Percentiles rank a stretch among this genome's conserved stretches.
Evolutionary conservation across 2,888 invertebrate species (phyloP).

Genomic region (Cephus pygmeus): DNA sequence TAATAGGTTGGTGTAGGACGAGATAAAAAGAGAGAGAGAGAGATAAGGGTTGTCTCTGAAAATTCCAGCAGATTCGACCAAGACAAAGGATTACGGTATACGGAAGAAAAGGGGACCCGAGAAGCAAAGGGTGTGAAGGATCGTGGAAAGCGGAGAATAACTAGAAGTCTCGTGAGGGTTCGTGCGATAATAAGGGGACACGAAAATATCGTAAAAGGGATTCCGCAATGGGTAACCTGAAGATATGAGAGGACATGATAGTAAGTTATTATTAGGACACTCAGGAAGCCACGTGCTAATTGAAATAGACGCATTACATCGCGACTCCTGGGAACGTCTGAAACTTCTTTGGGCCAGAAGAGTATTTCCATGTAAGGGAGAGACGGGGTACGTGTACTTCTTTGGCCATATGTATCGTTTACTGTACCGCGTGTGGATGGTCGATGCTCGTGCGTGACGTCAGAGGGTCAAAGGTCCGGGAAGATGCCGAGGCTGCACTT

Average conservation of each 20-base stretch:
- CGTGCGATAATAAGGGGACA: background rate
- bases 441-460: too few relatives aligned
- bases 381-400: too few relatives aligned
- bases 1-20: background rate
- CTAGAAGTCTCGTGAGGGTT: background rate
- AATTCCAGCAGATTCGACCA: background rate
- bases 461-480: too few relatives aligned
- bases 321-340: too few relatives aligned
- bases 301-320: background rate
- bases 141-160: background rate
- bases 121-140: too few relatives aligned
- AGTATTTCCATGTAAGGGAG: too few relatives aligned
- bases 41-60: background rate
- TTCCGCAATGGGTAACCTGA: conserved; percentile 4
- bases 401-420: too few relatives aligned
- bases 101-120: too few relatives aligned
- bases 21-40: background rate
- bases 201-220: conserved; percentile 7
- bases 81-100: too few relatives aligned
- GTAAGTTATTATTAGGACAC: conserved; percentile 17
- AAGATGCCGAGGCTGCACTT: too few relatives aligned
- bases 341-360: too few relatives aligned
- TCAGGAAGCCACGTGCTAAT: background rate
- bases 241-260: conserved; percentile 15
- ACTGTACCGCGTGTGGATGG: too few relatives aligned